Base-by-base conservation (phyloP, 2,888 invertebrate genomes). In the Zaprionus obscuricornis region DNA sequence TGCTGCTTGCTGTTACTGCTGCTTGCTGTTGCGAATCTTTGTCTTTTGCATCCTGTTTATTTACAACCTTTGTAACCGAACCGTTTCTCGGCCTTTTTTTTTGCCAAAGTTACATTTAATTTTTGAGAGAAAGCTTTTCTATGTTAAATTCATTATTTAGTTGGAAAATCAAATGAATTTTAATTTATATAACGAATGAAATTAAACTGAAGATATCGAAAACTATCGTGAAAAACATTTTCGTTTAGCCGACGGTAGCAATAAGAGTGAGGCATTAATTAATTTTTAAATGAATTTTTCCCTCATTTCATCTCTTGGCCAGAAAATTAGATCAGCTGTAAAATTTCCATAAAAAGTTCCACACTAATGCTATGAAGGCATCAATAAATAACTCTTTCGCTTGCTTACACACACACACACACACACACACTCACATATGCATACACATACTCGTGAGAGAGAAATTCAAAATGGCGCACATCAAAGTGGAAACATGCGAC, bases 391-490 rank as follows among this genome's bases (percentile, higher is more conserved):
- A 75, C 68, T 59, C 67, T 67, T 69, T 59, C 34, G 18, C 29
- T 29, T 11, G 20, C 63, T 47, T 31, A 20, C 49, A 33, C 37
- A 29, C 50, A 40, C 42, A 31, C 40, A 33, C 31, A 27, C 11
- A 58, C 8, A 11, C 37, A 24, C 16, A 56, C 20, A 33, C 17
- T 17, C 34, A 16, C 0, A 7, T 2, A 6, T 13, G 3, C 29
- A 26, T 40, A 14, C 13, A 31, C 20, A 34, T 27, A 27, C 37
- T 18, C 13, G 17, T 13, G 45, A 37, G 7, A 45, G 33, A 50
- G 29, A 67, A 66, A 74, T 67, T 74, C 75, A 84, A 82, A 78
- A 84, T 82, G 81, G 82, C 85, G 69, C 13, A 66, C 83, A 74
- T 76, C 75, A 71, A 71, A 66, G 69, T 62, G 54, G 72, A 64